Percentiles rank a stretch among this genome's conserved stretches.
Conservation (phyloP, 2,888 invertebrate genomes). For the Drosophila neotestacea region DNA sequence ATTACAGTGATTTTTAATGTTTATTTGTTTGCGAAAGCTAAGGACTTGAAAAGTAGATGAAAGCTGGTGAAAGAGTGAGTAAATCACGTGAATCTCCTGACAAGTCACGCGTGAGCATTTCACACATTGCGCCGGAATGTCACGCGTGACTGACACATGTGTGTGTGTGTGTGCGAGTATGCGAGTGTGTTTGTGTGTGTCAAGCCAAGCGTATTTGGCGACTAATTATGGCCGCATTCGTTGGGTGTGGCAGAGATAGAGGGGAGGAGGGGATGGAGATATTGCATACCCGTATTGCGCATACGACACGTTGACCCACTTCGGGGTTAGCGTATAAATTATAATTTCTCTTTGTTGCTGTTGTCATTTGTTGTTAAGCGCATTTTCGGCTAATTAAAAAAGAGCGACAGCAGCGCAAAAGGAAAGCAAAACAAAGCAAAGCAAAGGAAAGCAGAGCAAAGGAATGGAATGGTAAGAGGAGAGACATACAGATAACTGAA, state of each 20-base stretch:
- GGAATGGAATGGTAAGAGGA: slow-evolving; percentile 6
- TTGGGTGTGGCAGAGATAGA: neutral
- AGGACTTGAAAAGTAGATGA: neutral
- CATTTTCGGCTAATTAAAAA: slow-evolving; percentile 76
- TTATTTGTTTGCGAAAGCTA: neutral
- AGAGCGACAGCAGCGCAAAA: slow-evolving; percentile 53
- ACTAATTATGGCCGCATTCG: slow-evolving; percentile 47
- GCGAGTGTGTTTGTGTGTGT: slow-evolving; percentile 28
- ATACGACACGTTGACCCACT: slow-evolving; percentile 59
- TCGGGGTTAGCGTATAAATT: slow-evolving; percentile 61
- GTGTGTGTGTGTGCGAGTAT: neutral
- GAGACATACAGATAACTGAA: slow-evolving; percentile 15
- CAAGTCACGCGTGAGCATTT: slow-evolving; percentile 28
- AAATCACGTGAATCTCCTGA: neutral
- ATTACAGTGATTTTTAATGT: too few relatives aligned
- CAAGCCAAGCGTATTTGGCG: slow-evolving; percentile 53
- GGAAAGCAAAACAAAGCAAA: neutral
- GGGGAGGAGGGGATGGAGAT: neutral
- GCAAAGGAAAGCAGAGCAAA: slow-evolving; percentile 3
- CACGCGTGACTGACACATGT: neutral
- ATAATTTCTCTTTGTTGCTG: slow-evolving; percentile 74
- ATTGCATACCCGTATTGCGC: slow-evolving; percentile 31
- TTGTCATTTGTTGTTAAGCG: slow-evolving; percentile 74
- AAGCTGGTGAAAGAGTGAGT: neutral
- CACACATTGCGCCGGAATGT: neutral